These are phyloP conservation scores for Caenorhabditis afra DNA, from an alignment of 2,888 invertebrate genomes.

Conservation along the genomic window DNA sequence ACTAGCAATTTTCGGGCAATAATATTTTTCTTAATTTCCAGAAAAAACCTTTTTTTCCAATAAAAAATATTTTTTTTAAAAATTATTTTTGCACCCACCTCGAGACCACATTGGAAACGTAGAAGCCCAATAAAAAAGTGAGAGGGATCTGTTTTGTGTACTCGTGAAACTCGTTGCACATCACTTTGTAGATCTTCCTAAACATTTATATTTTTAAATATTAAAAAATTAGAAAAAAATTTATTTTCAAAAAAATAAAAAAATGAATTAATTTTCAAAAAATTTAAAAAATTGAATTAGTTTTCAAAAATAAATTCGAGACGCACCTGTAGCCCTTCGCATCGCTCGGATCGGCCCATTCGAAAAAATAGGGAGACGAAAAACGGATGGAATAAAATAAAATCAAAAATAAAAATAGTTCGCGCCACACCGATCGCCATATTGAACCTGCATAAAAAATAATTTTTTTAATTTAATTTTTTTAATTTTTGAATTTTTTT, in stretches of 20 bases:
- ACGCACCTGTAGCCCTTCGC: constrained; percentile 52
- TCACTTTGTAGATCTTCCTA: constrained; percentile 61
- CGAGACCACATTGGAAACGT: constrained; percentile 73
- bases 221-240: too few relatives aligned
- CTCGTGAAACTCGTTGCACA: constrained; percentile 68
- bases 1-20: too few relatives aligned
- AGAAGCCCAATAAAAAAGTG: constrained; percentile 75
- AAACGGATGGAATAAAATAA: constrained; percentile 68
- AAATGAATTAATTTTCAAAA: too few relatives aligned
- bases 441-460: constrained; percentile 59
- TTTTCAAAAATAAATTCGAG: too few relatives aligned
- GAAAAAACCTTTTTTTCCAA: constrained; percentile 13
- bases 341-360: constrained; percentile 56
- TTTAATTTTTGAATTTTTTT: too few relatives aligned
- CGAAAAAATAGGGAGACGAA: constrained; percentile 60
- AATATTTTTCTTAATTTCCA: too few relatives aligned
- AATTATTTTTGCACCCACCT: constrained; percentile 51
- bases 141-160: constrained; percentile 73
- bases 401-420: constrained; percentile 65
- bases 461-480: too few relatives aligned
- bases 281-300: too few relatives aligned
- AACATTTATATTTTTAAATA: too few relatives aligned
- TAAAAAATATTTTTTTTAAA: too few relatives aligned
- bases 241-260: too few relatives aligned
- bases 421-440: constrained; percentile 70